Conservation (phyloP, 2,888 invertebrate species). For the Cacoxenus indagator region DNA sequence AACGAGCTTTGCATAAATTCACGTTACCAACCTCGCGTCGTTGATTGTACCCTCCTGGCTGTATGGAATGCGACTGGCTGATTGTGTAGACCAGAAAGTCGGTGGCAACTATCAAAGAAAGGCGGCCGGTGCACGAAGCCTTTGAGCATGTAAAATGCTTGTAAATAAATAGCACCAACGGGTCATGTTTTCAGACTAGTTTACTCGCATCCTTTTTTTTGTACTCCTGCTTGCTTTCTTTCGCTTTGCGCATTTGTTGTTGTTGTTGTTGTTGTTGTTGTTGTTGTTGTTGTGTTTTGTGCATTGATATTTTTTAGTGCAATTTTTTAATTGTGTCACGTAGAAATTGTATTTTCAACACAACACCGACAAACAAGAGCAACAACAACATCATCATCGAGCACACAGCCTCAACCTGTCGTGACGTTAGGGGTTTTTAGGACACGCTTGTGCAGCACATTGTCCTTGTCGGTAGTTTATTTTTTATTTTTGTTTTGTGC, state of each 20-base stretch:
- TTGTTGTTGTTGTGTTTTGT: neutral
- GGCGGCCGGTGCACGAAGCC: neutral
- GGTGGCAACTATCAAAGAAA: neutral
- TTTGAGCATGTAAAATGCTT: slow-evolving; percentile 14
- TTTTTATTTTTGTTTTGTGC: neutral
- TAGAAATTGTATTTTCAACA: slow-evolving; percentile 41
- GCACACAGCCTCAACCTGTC: neutral
- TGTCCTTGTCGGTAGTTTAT: neutral
- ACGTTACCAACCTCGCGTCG: neutral
- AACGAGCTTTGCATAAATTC: neutral
- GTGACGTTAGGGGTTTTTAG: neutral
- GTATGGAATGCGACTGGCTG: neutral
- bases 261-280: neutral
- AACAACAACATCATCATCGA: neutral
- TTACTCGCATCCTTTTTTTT: no score
- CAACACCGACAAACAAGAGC: neutral
- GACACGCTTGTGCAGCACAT: neutral
- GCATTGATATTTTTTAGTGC: slow-evolving; percentile 47
- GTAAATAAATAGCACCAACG: slow-evolving; percentile 11
- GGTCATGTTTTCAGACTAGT: slow-evolving; percentile 12
- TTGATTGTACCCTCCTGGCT: no score
- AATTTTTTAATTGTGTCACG: slow-evolving; percentile 64
- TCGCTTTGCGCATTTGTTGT: neutral
- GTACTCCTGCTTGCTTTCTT: neutral
- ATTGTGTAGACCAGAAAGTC: neutral